Base-by-base conservation (phyloP, 1,140 invertebrate species). In the Alviniconcha marisindica region DNA sequence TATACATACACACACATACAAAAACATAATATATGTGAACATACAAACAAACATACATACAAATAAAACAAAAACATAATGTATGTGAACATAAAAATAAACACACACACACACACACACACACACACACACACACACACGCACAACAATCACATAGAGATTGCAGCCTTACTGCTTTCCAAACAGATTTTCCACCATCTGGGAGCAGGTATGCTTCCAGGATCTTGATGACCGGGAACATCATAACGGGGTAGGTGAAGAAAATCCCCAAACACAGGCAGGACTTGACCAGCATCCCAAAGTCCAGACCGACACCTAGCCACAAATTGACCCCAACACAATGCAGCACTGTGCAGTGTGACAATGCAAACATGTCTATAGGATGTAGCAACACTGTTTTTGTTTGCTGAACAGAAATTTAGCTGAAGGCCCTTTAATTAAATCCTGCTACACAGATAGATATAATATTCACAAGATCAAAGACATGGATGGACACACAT, bases 181-280 rank as follows among this genome's bases (percentile, higher is more conserved):
- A 90, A n/a, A 84, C 82, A 33, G 88, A 42, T 81, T 91, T 92
- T 40, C 88, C 84, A 56, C 89, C 86, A 79, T 89, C 88, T 38
- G 87, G 77, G 7, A 92, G 88, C 60, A 92, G 87, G 44, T 92
- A 91, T 73, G 89, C 88, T 89, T 94, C 93, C 40, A 94, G 82
- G 18, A 94, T 88, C 77, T 92, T 91, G 74, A 91, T 91, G 18
- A 94, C 94, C 48, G 94, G 94, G 84, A 94, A 94, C 90, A 94
- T 90, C 94, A 94, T 94, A 38, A 94, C 91, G 91, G 94, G 94
- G 86, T 94, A 94, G 40, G 93, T 94, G 87, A 93, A 94, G 87
- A 94, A 94, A 33, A 94, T 86, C 1, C 93, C 92, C 21, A 94
- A 78, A 83, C 93, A 94, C 7, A 94, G 86, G 82, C 91, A 94